Base-by-base conservation (phyloP, 2,797 vertebrate species). In the Pogonophryne albipinna region DNA sequence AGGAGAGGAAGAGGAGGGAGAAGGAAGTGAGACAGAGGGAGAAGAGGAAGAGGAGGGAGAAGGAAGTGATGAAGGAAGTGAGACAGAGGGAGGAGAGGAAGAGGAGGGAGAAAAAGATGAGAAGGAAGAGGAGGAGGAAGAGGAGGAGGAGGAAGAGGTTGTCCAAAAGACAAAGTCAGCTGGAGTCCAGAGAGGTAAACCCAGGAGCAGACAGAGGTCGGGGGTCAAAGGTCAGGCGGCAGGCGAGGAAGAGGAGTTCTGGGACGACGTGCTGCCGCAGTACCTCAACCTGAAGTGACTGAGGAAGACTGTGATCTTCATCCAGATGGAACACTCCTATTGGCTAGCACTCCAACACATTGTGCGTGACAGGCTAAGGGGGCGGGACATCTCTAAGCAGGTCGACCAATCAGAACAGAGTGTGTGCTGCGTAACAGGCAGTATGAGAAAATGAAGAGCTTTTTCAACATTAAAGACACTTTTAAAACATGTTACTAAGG, bases 201-300 rank as follows among this genome's bases (percentile, higher is more conserved):
- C 78, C 31, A 6, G 38, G 4, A 15, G 69, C 19, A 89, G 82
- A 44, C 50, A 3, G 10, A 86, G 80, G 57, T 79, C 82, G 41
- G 80, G 82, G 74, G 66, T 74, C 66, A 88, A 86, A 91, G 85
- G 83, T 83, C 76, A 86, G 68, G 60, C 64, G 2, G 74, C 82
- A 0, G 79, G 56, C 0, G 92, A 94, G 71, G 44, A 85, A 0
- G 90, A 89, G 71, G 90, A 93, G 79, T 93, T 95, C 15, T 94
- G 93, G 92, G 93, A 90, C 2, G 89, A 92, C 8, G 93, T 95
- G 58, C 52, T 95, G 14, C 93, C 93, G 17, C 93, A 93, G 31
- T 94, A 95, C 85, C 93, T 95, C 27, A 85, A 91, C 66, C 75
- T 95, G 74, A 93, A 90, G 74, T 94, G 79, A 85, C 7, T 38